phyloP scores from a whole-genome alignment of 2,888 invertebrate genomes.

The Epsilonema sp. region DNA sequence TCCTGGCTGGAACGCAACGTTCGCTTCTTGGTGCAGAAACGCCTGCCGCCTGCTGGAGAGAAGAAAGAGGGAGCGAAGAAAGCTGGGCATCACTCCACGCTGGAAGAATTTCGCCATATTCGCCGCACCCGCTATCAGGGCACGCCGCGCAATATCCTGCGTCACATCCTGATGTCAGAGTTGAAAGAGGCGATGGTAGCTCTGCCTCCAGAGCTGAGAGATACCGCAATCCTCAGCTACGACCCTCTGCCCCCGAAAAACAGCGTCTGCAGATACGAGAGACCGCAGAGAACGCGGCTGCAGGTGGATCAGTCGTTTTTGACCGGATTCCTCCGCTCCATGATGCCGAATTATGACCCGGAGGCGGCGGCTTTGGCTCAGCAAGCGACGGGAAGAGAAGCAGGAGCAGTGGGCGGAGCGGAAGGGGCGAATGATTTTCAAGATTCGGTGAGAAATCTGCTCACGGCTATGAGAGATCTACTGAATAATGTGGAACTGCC shows the following conservation, averaged over 20 bases:
- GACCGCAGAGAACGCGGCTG: slow-evolving; percentile 16
- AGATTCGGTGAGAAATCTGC: slow-evolving; percentile 24
- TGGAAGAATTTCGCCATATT: no score
- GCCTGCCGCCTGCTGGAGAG: no score
- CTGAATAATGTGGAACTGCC: slow-evolving; percentile 24
- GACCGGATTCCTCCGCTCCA: slow-evolving; percentile 28
- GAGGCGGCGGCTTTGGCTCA: slow-evolving; percentile 1
- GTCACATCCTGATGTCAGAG: slow-evolving; percentile 51
- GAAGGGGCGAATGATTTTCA: no score
- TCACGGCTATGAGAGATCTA: slow-evolving; percentile 30
- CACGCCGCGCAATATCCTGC: slow-evolving; percentile 44
- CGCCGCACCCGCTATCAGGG: slow-evolving; percentile 44
- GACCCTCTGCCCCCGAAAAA: slow-evolving; percentile 32
- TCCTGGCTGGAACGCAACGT: slow-evolving; percentile 57
- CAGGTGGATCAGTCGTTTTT: slow-evolving; percentile 17
- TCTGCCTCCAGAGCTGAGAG: slow-evolving; percentile 36
- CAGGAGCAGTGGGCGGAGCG: slow-evolving; percentile 14
- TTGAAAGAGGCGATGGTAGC: slow-evolving; percentile 45
- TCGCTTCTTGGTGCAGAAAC: no score
- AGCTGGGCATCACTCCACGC: no score
- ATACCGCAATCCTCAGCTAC: slow-evolving; percentile 24
- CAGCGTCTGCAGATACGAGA: slow-evolving; percentile 23
- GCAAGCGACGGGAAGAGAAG: slow-evolving; percentile 7
- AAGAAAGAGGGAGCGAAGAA: no score
- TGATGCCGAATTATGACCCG: slow-evolving; percentile 30